Conservation (phyloP, 2,113 vertebrate genomes). For the Haliaeetus leucogaster region DNA sequence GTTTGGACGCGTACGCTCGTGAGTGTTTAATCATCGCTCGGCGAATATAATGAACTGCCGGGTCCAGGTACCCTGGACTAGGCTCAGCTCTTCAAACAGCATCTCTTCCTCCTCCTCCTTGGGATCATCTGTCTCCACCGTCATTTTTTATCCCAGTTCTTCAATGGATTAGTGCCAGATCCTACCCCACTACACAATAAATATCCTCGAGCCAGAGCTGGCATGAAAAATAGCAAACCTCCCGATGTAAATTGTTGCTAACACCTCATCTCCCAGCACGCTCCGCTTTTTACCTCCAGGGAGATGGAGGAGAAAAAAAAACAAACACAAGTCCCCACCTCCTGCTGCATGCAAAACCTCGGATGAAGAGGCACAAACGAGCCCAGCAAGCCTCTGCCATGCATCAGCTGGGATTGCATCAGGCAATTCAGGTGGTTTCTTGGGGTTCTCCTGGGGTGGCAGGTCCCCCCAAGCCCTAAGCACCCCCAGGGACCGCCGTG, state of each 20-base stretch:
- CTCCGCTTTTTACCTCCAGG: neutral
- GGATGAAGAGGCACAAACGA: neutral
- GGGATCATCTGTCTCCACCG: accelerated
- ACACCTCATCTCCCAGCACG: neutral
- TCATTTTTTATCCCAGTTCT: neutral
- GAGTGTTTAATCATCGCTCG: neutral
- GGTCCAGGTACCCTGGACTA: neutral
- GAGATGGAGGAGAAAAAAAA: neutral
- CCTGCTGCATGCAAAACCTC: neutral
- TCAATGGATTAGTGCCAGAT: neutral
- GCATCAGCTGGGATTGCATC: neutral
- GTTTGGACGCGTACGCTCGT: accelerated
- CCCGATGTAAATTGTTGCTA: neutral
- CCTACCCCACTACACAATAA: neutral
- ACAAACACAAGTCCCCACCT: neutral
- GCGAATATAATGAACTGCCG: accelerated
- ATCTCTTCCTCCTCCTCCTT: neutral
- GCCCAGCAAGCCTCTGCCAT: neutral
- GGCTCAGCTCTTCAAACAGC: neutral
- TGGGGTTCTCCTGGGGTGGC: neutral
- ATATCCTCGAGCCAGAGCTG: neutral
- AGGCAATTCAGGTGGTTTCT: neutral
- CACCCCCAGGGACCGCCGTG: accelerated
- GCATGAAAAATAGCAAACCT: neutral
- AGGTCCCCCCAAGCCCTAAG: neutral